Evolutionary conservation across 1,140 invertebrate species (phyloP).

Genomic region (Leptinotarsa texana): DNA sequence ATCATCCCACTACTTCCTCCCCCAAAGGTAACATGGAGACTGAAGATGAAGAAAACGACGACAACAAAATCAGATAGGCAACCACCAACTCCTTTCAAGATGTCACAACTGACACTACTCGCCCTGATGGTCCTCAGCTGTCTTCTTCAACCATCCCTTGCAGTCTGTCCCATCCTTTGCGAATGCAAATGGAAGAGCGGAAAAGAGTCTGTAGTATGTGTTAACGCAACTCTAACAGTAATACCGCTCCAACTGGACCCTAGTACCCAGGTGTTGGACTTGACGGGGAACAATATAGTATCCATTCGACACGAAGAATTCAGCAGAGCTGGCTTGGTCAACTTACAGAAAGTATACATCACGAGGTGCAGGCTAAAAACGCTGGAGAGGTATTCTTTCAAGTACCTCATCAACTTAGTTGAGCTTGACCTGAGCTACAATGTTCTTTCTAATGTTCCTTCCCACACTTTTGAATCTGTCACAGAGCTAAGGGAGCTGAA

Average conservation of each 20-base stretch:
- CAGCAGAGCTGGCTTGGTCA: slow-evolving; percentile 69
- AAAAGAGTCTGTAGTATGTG: slow-evolving; percentile 79
- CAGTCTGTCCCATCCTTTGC: slow-evolving; percentile 71
- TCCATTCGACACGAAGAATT: slow-evolving; percentile 72
- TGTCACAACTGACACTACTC: slow-evolving; percentile 24
- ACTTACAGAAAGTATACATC: slow-evolving; percentile 78
- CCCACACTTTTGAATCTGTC: slow-evolving; percentile 70
- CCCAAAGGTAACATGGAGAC: slow-evolving; percentile 42
- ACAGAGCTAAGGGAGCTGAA: slow-evolving; percentile 75
- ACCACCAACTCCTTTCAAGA: slow-evolving; percentile 33
- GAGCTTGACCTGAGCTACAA: slow-evolving; percentile 81
- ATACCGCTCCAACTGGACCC: slow-evolving; percentile 71
- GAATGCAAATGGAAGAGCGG: slow-evolving; percentile 86
- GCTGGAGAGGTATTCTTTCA: slow-evolving; percentile 69
- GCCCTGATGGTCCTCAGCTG: slow-evolving; percentile 44
- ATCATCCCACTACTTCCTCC: not conserved
- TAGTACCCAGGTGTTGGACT: slow-evolving; percentile 77
- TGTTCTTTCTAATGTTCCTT: slow-evolving; percentile 67
- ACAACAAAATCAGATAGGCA: slow-evolving; percentile 19
- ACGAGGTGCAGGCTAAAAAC: slow-evolving; percentile 65
- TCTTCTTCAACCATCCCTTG: slow-evolving; percentile 49
- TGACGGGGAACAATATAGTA: slow-evolving; percentile 72
- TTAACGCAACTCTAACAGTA: slow-evolving; percentile 69
- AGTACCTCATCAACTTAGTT: slow-evolving; percentile 73
- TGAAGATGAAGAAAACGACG: slow-evolving; percentile 48